These are phyloP conservation scores for Nansenia antarctica DNA, from an alignment of 2,113 vertebrate species.

Conservation along the genomic window DNA sequence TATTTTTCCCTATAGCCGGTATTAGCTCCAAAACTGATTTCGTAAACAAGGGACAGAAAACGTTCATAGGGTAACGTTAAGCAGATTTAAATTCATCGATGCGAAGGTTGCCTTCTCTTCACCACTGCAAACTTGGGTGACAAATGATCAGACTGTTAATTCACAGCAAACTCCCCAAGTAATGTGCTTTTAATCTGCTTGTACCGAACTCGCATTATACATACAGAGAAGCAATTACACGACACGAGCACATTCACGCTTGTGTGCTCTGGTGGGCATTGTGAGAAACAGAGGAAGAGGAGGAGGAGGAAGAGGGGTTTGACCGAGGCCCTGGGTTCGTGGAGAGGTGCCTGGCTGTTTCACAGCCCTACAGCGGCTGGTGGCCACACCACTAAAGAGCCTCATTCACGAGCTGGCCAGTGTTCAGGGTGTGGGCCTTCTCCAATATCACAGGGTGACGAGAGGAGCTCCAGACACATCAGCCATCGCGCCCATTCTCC, in stretches of 20 bases:
- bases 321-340: neutral
- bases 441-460: neutral
- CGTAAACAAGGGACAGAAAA: neutral
- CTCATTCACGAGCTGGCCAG: no score
- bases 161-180: neutral
- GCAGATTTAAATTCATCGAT: conserved; percentile 3
- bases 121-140: neutral
- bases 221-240: neutral
- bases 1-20: neutral
- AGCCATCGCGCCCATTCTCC: neutral
- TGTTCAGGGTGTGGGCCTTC: neutral
- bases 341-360: neutral
- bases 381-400: no score
- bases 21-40: neutral
- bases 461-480: neutral
- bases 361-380: no score
- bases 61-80: conserved; percentile 3
- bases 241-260: neutral
- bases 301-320: neutral
- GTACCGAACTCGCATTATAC: conserved; percentile 28
- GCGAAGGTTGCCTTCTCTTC: neutral
- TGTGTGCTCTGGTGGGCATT: neutral
- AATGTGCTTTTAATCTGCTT: neutral
- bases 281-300: no score
- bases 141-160: neutral